Conservation (phyloP, 2,888 invertebrate species). For the Habroteleia sp. region DNA sequence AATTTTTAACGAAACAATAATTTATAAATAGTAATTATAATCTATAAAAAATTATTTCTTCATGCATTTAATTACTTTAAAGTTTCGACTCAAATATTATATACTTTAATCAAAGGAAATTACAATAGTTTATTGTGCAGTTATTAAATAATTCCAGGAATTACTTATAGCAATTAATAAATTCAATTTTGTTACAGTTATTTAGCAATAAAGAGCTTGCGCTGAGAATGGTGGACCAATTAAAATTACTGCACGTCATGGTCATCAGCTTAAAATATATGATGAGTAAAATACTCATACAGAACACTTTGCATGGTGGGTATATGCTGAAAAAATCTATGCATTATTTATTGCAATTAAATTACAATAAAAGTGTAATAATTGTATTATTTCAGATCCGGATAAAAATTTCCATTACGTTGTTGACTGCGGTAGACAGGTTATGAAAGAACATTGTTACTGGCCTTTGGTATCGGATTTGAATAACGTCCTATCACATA, state of each 20-base stretch:
- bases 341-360: slow-evolving; percentile 9
- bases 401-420: slow-evolving; percentile 92
- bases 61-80: too few species aligned
- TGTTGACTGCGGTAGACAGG: slow-evolving; percentile 94
- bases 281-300: slow-evolving; percentile 95
- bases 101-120: too few species aligned
- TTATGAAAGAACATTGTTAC: slow-evolving; percentile 99
- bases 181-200: slow-evolving; percentile 84
- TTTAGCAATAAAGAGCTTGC: slow-evolving; percentile 97
- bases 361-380: slow-evolving; percentile 1
- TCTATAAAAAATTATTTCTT: too few species aligned
- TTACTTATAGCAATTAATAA: too few species aligned
- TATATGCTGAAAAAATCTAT: slow-evolving; percentile 39
- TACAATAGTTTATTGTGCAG: too few species aligned
- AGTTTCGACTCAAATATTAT: too few species aligned
- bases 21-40: not conserved
- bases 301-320: slow-evolving; percentile 91
- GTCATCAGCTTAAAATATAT: slow-evolving; percentile 94
- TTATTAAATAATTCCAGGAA: too few species aligned
- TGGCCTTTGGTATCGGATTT: slow-evolving; percentile 99
- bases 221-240: slow-evolving; percentile 93
- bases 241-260: slow-evolving; percentile 95
- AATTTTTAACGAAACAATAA: too few species aligned
- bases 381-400: slow-evolving; percentile 82
- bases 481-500: slow-evolving; percentile 96